Conservation (phyloP, 1,140 invertebrate genomes). For the Diploscapter pachys region DNA sequence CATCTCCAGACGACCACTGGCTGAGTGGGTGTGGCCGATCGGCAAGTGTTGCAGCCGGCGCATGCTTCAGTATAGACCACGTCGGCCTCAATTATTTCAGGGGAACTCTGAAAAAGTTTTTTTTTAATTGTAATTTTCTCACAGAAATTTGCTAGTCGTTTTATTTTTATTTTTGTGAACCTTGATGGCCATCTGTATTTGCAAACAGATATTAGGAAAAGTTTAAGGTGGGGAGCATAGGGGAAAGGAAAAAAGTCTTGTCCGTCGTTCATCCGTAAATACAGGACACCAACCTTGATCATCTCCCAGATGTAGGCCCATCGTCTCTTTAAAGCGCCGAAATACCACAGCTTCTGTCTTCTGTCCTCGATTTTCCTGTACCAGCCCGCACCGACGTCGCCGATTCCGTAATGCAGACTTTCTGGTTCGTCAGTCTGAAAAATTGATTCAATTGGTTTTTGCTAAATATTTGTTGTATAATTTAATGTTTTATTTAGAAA, state of each 20-base stretch:
- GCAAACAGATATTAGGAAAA: too few species aligned
- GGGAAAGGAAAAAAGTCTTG: too few species aligned
- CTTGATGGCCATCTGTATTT: too few species aligned
- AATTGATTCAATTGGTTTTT: conserved; percentile 3
- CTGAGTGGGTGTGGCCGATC: not conserved
- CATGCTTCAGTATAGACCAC: conserved; percentile 35
- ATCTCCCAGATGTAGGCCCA: conserved; percentile 43
- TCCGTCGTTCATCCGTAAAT: conserved; percentile 5
- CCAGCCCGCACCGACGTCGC: conserved; percentile 37
- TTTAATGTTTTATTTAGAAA: not conserved
- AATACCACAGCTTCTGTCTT: conserved; percentile 42
- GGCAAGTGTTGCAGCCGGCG: conserved; percentile 31
- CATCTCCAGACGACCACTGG: conserved; percentile 37
- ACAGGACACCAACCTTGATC: conserved; percentile 27
- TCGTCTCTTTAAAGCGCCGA: conserved; percentile 27
- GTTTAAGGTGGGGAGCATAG: too few species aligned
- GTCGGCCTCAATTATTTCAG: conserved; percentile 19
- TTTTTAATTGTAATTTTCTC: not conserved
- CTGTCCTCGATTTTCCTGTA: conserved; percentile 37
- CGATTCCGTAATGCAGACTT: conserved; percentile 26
- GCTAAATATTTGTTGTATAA: not conserved
- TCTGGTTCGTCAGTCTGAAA: conserved; percentile 22
- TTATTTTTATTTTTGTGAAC: too few species aligned
- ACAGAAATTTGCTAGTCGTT: too few species aligned
- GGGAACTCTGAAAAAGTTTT: conserved; percentile 17